Evolutionary conservation across 53 echinoderm and acorn worm species (phyloP), one percentile per base, ranked within the genome.

Genomic region (Glandiceps talaboti): DNA sequence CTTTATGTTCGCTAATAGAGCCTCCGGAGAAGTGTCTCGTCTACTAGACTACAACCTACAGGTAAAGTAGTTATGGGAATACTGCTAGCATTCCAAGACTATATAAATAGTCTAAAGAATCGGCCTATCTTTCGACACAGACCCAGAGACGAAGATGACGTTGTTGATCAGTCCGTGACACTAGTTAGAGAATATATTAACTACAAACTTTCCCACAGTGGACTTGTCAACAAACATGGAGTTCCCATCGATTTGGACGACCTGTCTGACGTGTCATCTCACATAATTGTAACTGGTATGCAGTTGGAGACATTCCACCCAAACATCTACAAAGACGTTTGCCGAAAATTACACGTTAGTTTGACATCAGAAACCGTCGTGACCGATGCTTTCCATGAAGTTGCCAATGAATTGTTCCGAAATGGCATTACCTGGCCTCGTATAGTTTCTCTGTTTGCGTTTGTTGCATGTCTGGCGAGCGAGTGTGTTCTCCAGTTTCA

Each of bases 401-500:
- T 87, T 0, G 92, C 89, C 10, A 29, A 80, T 14, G 89, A 92
- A 75, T 76, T 92, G 1, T 89, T 92, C 28, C 76, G 83, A 27
- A 74, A 32, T 30, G 84, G 74, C 25, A 87, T 92, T 33, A 92
- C 87, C 31, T 92, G 92, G 92, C 89, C 92, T 1, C 74, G 88
- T 1, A 82, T 92, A 27, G 82, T 92, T 33, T 85, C 92, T 1
- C 81, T 92, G 45, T 92, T 88, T 73, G 87, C 87, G 0, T 85
- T 92, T 75, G 85, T 87, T 31, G 92, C 87, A 28, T 87, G 85
- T 30, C 86, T 92, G 82, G 85, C 87, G 27, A 87, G 87, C 30
- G 92, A 92, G 33, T 92, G 92, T 33, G 90, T 92, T 73, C 82
- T 85, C 74, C 85, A 90, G 33, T 89, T 87, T 26, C 89, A 90